Percentiles rank a stretch among this genome's conserved stretches.
Evolutionary conservation across 2,888 invertebrate genomes (phyloP).

Genomic region (Lordiphosa andalusiaca): DNA sequence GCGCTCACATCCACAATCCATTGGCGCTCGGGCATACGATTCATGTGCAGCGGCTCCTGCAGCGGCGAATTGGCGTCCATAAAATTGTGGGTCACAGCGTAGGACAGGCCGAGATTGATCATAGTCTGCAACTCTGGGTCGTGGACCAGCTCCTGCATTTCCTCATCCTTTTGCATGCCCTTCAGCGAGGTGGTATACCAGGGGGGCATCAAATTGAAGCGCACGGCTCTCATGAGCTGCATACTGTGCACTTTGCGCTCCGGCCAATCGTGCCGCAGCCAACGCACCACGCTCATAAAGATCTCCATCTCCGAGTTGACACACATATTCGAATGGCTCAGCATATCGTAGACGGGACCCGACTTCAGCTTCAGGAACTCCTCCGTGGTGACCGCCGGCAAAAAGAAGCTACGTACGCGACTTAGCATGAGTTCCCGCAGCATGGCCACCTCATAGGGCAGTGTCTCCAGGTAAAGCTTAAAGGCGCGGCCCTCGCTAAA

Average conservation of each 20-base stretch:
- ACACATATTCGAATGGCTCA: constrained; percentile 86
- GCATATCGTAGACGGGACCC: constrained; percentile 84
- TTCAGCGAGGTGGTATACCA: constrained; percentile 89
- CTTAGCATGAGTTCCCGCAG: constrained; percentile 81
- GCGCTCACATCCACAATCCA: constrained; percentile 32
- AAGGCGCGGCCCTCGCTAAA: constrained; percentile 84
- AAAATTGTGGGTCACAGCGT: constrained; percentile 20
- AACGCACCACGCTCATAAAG: constrained; percentile 88
- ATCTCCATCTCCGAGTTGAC: constrained; percentile 85
- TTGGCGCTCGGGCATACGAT: constrained; percentile 1
- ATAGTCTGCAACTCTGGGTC: constrained; percentile 7
- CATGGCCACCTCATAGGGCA: constrained; percentile 76
- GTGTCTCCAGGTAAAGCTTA: constrained; percentile 80
- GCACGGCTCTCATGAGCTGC: constrained; percentile 85
- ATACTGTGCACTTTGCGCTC: constrained; percentile 82
- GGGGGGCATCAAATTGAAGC: constrained; percentile 88
- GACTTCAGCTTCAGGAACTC: constrained; percentile 85
- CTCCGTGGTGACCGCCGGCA: constrained; percentile 86
- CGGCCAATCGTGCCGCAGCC: constrained; percentile 87
- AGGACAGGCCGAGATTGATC: constrained; percentile 23
- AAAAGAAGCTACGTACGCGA: constrained; percentile 86
- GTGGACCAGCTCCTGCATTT: constrained; percentile 23
- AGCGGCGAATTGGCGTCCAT: constrained; percentile 6
- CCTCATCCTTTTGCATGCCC: constrained; percentile 85
- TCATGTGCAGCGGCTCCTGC: constrained; percentile 5